Conservation (phyloP, 1,140 invertebrate genomes). For the Phthorimaea operculella region DNA sequence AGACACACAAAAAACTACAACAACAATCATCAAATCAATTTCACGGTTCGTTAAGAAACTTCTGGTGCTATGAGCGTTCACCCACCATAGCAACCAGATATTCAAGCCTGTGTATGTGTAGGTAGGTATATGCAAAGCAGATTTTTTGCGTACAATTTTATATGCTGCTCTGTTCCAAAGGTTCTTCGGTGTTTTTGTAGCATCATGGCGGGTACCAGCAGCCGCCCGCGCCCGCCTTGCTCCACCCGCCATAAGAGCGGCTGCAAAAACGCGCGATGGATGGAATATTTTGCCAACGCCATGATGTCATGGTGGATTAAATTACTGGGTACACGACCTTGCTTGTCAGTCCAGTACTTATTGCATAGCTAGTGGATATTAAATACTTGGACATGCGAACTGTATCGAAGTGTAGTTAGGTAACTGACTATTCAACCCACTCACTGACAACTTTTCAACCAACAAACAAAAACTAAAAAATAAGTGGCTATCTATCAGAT, state of each 20-base stretch:
- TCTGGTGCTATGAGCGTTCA: too few relatives aligned
- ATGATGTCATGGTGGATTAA: conserved; percentile 63
- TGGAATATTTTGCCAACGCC: conserved; percentile 54
- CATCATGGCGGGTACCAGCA: background rate
- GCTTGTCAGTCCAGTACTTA: conserved; percentile 35
- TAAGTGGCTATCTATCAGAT: too few relatives aligned
- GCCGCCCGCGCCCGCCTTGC: too few relatives aligned
- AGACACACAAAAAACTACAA: too few relatives aligned
- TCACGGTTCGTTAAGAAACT: too few relatives aligned
- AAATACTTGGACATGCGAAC: conserved; percentile 2
- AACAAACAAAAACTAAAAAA: too few relatives aligned
- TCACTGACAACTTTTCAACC: too few relatives aligned
- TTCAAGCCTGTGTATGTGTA: background rate
- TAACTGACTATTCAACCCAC: too few relatives aligned
- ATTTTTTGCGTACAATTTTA: too few relatives aligned
- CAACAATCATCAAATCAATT: too few relatives aligned
- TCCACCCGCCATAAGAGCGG: background rate
- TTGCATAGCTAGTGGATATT: background rate
- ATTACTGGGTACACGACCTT: conserved; percentile 55
- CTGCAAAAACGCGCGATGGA: conserved; percentile 43
- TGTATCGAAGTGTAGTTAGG: background rate
- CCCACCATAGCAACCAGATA: background rate
- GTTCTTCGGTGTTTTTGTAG: background rate
- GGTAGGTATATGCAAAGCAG: conserved; percentile 4
- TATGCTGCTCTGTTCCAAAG: too few relatives aligned